These are phyloP conservation scores for Coptodon rendalli DNA, from an alignment of 2,113 vertebrate genomes.

Conservation along the genomic window DNA sequence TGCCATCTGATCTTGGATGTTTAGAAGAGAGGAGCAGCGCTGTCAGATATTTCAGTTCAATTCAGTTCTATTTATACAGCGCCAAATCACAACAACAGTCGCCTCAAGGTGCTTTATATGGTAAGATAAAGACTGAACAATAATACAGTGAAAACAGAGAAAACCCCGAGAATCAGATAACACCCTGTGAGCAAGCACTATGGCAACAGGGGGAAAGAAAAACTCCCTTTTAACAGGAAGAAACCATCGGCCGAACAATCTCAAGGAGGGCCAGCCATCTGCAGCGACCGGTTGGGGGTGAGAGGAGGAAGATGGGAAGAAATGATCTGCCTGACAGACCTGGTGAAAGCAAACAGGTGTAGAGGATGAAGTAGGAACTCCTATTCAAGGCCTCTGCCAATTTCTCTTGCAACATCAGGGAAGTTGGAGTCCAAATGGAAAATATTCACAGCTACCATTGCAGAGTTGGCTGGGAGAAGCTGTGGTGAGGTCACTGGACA, in stretches of 20 bases:
- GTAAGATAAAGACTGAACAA: neutral
- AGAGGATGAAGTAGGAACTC: neutral
- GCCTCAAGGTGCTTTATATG: neutral
- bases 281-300: accelerated
- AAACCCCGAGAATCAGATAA: neutral
- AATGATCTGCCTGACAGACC: neutral
- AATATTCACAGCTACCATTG: accelerated
- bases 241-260: neutral
- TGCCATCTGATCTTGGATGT: neutral
- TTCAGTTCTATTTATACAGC: neutral
- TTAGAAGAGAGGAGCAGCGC: neutral
- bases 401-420: neutral
- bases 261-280: neutral
- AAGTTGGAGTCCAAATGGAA: neutral
- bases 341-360: neutral
- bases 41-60: neutral
- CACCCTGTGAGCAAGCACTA: neutral
- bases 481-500: neutral
- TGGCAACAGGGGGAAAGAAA: neutral
- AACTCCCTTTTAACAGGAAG: neutral
- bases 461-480: neutral
- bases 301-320: neutral
- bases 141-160: neutral
- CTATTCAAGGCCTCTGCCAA: neutral
- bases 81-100: neutral